A percentile compares a stretch with the other conserved stretches of the same genome.
Evolutionary conservation across 2,888 invertebrate genomes (phyloP).

Genomic region (Dryobota labecula): DNA sequence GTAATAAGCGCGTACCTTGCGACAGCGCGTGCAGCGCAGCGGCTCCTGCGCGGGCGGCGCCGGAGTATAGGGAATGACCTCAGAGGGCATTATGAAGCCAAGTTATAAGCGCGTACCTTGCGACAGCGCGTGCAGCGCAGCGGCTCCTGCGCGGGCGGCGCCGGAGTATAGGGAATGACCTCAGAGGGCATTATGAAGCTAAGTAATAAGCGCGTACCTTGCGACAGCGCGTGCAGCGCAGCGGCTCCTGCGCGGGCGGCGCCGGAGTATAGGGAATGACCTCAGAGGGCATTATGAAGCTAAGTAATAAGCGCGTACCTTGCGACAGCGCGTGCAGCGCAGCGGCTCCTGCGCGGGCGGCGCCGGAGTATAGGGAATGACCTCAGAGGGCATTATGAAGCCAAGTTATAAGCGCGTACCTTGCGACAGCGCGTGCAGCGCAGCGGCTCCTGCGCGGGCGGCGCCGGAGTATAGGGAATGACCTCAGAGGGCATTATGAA

Average conservation of each 20-base stretch:
- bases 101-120: slow-evolving; percentile 71
- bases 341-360: slow-evolving; percentile 73
- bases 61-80: too few species aligned
- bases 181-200: not conserved
- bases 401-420: slow-evolving; percentile 64
- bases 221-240: slow-evolving; percentile 79
- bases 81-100: not conserved
- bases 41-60: slow-evolving; percentile 74
- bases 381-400: not conserved
- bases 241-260: slow-evolving; percentile 72
- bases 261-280: too few species aligned
- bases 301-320: slow-evolving; percentile 69
- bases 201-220: slow-evolving; percentile 72
- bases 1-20: slow-evolving; percentile 72
- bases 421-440: slow-evolving; percentile 82
- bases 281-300: not conserved
- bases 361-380: too few species aligned
- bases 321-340: slow-evolving; percentile 80
- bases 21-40: slow-evolving; percentile 79
- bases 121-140: slow-evolving; percentile 80
- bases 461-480: too few species aligned
- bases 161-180: too few species aligned
- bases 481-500: not conserved
- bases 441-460: slow-evolving; percentile 72
- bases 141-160: slow-evolving; percentile 73